A percentile compares a stretch with the other conserved stretches of the same genome.
phyloP scores from a whole-genome alignment of 2,888 invertebrate species.

The Trichogramma dendrolimi region DNA sequence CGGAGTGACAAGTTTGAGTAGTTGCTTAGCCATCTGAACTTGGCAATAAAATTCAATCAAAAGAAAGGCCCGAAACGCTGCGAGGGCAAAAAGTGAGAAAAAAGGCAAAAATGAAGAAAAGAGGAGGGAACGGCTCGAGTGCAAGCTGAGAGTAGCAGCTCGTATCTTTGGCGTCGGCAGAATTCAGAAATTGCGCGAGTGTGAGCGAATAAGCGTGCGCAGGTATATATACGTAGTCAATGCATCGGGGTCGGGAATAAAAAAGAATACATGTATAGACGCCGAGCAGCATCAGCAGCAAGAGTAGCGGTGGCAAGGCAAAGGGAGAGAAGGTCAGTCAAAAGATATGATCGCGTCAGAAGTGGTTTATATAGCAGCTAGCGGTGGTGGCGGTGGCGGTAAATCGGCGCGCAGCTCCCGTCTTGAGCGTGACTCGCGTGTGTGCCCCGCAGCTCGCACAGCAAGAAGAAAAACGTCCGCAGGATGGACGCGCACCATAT shows the following conservation, averaged over 20 bases:
- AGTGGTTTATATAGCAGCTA: too few species aligned
- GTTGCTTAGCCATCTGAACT: too few species aligned
- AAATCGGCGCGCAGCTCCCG: slow-evolving; percentile 39
- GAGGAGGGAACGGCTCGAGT: slow-evolving; percentile 13
- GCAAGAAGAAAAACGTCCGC: too few species aligned
- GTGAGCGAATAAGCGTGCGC: too few species aligned
- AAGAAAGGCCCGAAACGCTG: not conserved
- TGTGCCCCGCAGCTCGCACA: not conserved
- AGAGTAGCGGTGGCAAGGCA: not conserved
- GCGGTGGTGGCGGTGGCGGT: not conserved
- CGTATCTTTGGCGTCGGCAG: too few species aligned
- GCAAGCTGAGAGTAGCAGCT: not conserved
- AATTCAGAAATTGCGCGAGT: too few species aligned
- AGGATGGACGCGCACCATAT: too few species aligned
- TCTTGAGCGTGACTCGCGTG: slow-evolving; percentile 46
- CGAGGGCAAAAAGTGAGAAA: not conserved
- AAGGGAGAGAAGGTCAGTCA: slow-evolving; percentile 21
- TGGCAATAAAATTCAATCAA: too few species aligned
- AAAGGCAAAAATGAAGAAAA: not conserved
- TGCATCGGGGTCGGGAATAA: too few species aligned
- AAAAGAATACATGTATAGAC: too few species aligned
- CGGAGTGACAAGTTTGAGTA: too few species aligned
- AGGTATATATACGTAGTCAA: too few species aligned
- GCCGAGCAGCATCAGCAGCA: not conserved
- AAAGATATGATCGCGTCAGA: slow-evolving; percentile 44